Percentiles rank a stretch among this genome's conserved stretches.
Evolutionary conservation across 64 coral and sea anemone genomes (phyloP).

Genomic region (Astreopora myriophthalma): DNA sequence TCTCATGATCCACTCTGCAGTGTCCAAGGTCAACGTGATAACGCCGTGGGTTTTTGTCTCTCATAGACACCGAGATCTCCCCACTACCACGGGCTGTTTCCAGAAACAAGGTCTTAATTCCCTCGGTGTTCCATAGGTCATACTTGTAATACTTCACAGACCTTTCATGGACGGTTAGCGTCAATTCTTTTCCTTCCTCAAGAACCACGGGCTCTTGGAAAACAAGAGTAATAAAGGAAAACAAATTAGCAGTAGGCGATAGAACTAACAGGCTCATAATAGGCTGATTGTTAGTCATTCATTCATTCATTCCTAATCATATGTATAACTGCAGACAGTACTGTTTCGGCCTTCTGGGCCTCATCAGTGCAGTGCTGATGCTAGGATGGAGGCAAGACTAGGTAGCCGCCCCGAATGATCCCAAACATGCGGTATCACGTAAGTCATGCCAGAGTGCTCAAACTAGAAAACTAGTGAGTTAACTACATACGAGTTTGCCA

Average conservation of each 20-base stretch:
- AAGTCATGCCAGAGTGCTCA: no score
- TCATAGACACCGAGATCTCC: not conserved
- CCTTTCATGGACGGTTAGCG: not conserved
- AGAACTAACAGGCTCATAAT: not conserved
- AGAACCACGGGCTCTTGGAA: not conserved
- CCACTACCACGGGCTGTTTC: not conserved
- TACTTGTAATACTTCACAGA: slow-evolving; percentile 1
- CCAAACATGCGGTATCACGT: no score
- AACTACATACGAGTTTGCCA: no score
- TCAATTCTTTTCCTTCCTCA: not conserved
- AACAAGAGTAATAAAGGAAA: not conserved
- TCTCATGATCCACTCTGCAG: not conserved
- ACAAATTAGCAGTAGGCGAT: not conserved
- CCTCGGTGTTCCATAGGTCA: not conserved
- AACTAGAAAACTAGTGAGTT: no score
- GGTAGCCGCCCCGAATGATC: no score
- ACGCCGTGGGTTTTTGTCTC: not conserved
- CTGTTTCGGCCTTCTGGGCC: no score
- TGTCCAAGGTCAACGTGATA: not conserved
- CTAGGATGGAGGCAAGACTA: no score
- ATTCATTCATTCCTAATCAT: no score
- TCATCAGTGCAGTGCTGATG: no score
- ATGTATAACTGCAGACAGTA: no score
- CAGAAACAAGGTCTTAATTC: not conserved
- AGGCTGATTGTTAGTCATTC: no score